Evolutionary conservation across 2,797 vertebrate genomes (phyloP), one percentile per base, ranked within the genome.

Genomic region (Fistularia commersonii): DNA sequence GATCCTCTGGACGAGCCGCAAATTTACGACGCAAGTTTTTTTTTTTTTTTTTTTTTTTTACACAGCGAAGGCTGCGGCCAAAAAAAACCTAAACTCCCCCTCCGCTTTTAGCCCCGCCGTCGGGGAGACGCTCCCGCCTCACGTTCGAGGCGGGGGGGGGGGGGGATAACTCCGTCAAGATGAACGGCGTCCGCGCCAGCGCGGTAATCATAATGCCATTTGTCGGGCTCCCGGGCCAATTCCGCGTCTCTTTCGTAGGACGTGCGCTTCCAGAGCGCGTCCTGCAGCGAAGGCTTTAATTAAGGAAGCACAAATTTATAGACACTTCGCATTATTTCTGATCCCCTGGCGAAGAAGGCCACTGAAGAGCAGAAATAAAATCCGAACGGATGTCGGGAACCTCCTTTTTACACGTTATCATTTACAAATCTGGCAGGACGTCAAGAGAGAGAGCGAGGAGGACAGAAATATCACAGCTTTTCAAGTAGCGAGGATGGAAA

Each of bases 371-470:
- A 33, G 55, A 76, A n/a, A n/a, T n/a, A n/a, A n/a, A n/a, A n/a
- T n/a, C n/a, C n/a, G n/a, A n/a, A n/a, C n/a, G n/a, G n/a, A 77
- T 43, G 79, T 76, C 53, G 56, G 65, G 70, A 80, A 82, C 86
- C 67, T 85, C 85, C 89, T 87, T 88, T 88, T 74, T 71, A 58
- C 72, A 86, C 81, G 83, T 87, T 88, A 83, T 88, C 76, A 77
- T 72, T 74, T 72, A 58, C 64, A 74, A 84, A 77, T 78, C 74
- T n/a, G n/a, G n/a, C n/a, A n/a, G n/a, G n/a, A n/a, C n/a, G n/a
- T n/a, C n/a, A n/a, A n/a, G n/a, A n/a, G n/a, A n/a, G n/a, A n/a
- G n/a, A n/a, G n/a, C n/a, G n/a, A n/a, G n/a, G 80, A 51, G 41
- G 83, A 76, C 83, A 62, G 54, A 82, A 82, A 88, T 79, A 83